Conservation (phyloP, 2,888 invertebrate species). For the Drosophila falleni region DNA sequence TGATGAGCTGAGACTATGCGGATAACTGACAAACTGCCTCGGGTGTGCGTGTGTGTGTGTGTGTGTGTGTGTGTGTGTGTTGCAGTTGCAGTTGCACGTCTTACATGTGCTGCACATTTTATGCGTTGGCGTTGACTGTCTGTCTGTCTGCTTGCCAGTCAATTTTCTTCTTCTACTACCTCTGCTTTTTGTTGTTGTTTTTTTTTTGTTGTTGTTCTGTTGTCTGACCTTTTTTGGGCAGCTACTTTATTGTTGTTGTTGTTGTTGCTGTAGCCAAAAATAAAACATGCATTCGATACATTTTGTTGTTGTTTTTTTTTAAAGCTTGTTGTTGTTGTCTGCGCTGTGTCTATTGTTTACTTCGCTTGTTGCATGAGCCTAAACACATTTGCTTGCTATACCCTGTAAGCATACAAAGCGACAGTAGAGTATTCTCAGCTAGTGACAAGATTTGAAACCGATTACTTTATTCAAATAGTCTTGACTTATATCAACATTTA, state of each 20-base stretch:
- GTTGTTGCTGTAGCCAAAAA: slow-evolving; percentile 51
- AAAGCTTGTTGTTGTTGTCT: slow-evolving; percentile 37
- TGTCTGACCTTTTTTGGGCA: slow-evolving; percentile 64
- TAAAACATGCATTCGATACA: slow-evolving; percentile 52
- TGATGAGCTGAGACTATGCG: slow-evolving; percentile 20
- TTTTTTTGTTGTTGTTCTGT: slow-evolving; percentile 22
- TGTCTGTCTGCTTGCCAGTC: slow-evolving; percentile 12
- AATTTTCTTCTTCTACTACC: slow-evolving; percentile 3
- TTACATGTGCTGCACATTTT: slow-evolving; percentile 47
- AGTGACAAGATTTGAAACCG: not conserved
- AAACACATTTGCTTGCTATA: slow-evolving; percentile 59
- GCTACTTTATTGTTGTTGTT: slow-evolving; percentile 32
- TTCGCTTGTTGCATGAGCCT: slow-evolving; percentile 47
- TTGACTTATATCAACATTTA: too few species aligned
- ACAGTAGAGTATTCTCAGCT: not conserved
- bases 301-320: slow-evolving; percentile 12
- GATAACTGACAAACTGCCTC: slow-evolving; percentile 30
- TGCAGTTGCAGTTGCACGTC: slow-evolving; percentile 45
- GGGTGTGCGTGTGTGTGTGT: slow-evolving; percentile 20
- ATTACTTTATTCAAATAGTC: too few species aligned
- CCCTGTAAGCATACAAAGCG: not conserved
- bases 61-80: slow-evolving; percentile 23
- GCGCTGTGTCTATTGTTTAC: slow-evolving; percentile 65
- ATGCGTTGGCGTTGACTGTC: slow-evolving; percentile 77
- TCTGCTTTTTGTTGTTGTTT: slow-evolving; percentile 12